phyloP scores from a whole-genome alignment of 2,888 invertebrate species.

The Clunio marinus region DNA sequence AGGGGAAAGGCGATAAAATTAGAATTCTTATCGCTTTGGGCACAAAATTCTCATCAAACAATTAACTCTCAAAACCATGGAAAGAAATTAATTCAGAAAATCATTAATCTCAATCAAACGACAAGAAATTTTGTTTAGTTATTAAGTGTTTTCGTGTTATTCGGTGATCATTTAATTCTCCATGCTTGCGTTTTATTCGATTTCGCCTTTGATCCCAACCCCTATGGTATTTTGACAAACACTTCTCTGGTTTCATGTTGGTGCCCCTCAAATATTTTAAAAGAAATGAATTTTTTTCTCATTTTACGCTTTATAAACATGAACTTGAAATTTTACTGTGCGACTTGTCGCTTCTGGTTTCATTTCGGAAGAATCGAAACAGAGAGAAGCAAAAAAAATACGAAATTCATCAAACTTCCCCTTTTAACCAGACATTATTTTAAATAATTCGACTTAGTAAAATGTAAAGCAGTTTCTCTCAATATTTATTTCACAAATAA shows the following conservation, averaged over 20 bases:
- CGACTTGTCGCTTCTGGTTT: slow-evolving; percentile 1
- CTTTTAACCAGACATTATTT: too few relatives aligned
- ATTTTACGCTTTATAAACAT: slow-evolving; percentile 25
- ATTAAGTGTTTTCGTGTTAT: slow-evolving; percentile 16
- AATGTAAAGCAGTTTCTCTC: too few relatives aligned
- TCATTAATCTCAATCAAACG: slow-evolving; percentile 38
- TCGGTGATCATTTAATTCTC: background rate
- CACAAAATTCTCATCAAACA: slow-evolving; percentile 16
- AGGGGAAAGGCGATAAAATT: too few relatives aligned
- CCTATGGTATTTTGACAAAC: slow-evolving; percentile 24
- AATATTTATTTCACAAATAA: too few relatives aligned
- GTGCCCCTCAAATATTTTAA: slow-evolving; percentile 10
- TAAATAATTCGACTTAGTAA: too few relatives aligned
- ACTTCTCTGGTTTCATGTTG: slow-evolving; percentile 19
- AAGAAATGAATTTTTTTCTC: slow-evolving; percentile 15
- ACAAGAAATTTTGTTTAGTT: slow-evolving; percentile 6
- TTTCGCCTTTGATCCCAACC: background rate
- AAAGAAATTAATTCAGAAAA: too few relatives aligned
- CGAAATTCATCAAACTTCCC: too few relatives aligned
- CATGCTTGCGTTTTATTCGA: slow-evolving; percentile 18
- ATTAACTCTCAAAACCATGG: too few relatives aligned
- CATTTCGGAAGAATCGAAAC: background rate
- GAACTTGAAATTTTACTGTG: slow-evolving; percentile 23
- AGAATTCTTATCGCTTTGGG: slow-evolving; percentile 13
- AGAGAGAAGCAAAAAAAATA: too few relatives aligned